Evolutionary conservation across 2,888 invertebrate species (phyloP), one percentile per base, ranked within the genome.

Genomic region (Carabus problematicus): DNA sequence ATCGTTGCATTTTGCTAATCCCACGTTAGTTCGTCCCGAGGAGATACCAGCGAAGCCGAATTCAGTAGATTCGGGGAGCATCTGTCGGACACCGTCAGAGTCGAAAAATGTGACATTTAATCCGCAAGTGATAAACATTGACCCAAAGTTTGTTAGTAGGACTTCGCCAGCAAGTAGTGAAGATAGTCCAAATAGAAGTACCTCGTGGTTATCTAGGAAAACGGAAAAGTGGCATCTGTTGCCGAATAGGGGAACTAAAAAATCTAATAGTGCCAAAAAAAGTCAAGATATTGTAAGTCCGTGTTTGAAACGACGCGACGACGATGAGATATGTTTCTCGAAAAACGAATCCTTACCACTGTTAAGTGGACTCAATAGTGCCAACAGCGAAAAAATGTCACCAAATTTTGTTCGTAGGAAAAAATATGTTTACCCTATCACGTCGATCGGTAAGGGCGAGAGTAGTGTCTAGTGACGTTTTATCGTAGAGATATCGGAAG

Each of bases 371-470:
- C 77, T 85, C 59, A 82, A 80, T 71, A 81, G 81, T 42, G 75
- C 70, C 62, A 72, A 70, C 16, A 75, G 76, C 73, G 80, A 81
- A 59, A 75, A 78, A 72, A 79, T 77, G 64, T 81, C 87, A 49
- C 86, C 87, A 54, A 85, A 85, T 76, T 86, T 84, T 75, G 86
- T 88, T 1, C 84, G 87, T 72, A 82, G 88, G 72, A 87, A 88
- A 76, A 87, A 87, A 75, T 86, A 86, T 76, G 85, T 89, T 55
- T 89, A 88, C 80, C 88, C 88, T 64, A 83, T 85, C 69, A 83
- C 83, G 69, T 73, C 79, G 70, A 81, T 85, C 70, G 82, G 81
- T 55, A 83, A 83, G 63, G 84, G 84, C 40, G 86, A 86, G 75
- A 86, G 86, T 78, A 85, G 85, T 77, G 85, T 86, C 71, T 86